These are phyloP conservation scores for Microctenopoma stevenorrisi DNA, from an alignment of 2,797 vertebrate genomes.

Conservation along the genomic window DNA sequence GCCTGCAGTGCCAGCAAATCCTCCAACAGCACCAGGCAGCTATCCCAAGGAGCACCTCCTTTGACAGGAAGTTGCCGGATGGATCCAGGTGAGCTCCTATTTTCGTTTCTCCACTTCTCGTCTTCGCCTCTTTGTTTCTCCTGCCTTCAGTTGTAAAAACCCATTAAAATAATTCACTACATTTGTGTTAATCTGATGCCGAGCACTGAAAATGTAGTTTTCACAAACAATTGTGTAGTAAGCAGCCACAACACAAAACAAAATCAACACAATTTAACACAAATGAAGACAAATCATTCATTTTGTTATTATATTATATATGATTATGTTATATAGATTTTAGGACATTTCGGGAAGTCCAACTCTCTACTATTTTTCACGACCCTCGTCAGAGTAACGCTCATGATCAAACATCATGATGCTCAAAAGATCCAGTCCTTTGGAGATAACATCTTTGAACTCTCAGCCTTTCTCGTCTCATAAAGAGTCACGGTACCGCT, in stretches of 20 bases:
- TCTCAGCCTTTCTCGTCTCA: constrained; percentile 38
- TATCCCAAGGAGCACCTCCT: constrained; percentile 95
- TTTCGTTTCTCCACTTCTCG: background rate
- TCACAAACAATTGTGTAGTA: too few relatives aligned
- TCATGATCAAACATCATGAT: constrained; percentile 39
- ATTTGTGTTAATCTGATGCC: too few relatives aligned
- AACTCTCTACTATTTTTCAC: too few relatives aligned
- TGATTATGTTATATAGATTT: too few relatives aligned
- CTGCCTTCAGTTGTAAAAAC: background rate
- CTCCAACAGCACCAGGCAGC: constrained; percentile 90
- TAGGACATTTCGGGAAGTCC: too few relatives aligned
- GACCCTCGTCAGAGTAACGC: constrained; percentile 14
- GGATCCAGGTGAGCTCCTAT: constrained; percentile 86
- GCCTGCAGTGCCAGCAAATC: constrained; percentile 91
- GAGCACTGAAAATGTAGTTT: too few relatives aligned
- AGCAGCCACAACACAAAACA: too few relatives aligned
- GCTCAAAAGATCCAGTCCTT: constrained; percentile 46
- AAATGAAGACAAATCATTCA: background rate
- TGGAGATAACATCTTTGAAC: constrained; percentile 64
- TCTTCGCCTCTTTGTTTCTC: background rate
- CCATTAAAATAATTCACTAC: too few relatives aligned
- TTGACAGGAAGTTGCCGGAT: constrained; percentile 94
- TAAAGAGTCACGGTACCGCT: constrained; percentile 42
- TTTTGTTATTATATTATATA: too few relatives aligned
- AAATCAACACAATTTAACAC: background rate